Conservation (phyloP, 2,113 vertebrate species). For the Antigone vipio region DNA sequence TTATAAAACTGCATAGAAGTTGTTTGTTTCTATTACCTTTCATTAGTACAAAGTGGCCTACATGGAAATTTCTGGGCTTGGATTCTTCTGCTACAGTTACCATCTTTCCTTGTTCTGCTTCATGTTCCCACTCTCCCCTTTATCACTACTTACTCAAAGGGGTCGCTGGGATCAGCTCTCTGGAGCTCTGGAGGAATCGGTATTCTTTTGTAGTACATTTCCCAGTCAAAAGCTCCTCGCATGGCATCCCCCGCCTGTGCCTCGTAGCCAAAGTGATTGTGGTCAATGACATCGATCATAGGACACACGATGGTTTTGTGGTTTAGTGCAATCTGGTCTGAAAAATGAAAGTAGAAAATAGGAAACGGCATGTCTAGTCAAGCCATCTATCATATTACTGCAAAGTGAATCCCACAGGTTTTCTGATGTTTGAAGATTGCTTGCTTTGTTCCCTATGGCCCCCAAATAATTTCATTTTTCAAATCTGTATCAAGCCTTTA, state of each 20-base stretch:
- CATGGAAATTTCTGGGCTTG: neutral
- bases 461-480: constrained; percentile 17
- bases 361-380: constrained; percentile 68
- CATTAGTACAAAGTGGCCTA: neutral
- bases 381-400: constrained; percentile 66
- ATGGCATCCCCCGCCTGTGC: constrained; percentile 90
- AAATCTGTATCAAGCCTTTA: constrained; percentile 35
- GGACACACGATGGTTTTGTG: constrained; percentile 90
- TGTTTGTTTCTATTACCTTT: neutral
- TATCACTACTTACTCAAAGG: constrained; percentile 86
- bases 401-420: constrained; percentile 41
- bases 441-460: constrained; percentile 1
- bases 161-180: constrained; percentile 85
- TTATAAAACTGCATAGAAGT: neutral
- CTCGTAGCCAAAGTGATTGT: constrained; percentile 93
- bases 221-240: constrained; percentile 92
- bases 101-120: neutral
- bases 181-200: constrained; percentile 89
- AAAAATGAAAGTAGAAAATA: constrained; percentile 77
- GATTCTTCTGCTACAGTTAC: neutral
- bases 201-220: constrained; percentile 94
- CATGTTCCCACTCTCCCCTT: neutral
- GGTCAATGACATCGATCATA: constrained; percentile 94
- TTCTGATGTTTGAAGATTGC: constrained; percentile 17
- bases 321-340: constrained; percentile 91